phyloP scores from a whole-genome alignment of 2,113 vertebrate genomes.

The Lagopus muta region DNA sequence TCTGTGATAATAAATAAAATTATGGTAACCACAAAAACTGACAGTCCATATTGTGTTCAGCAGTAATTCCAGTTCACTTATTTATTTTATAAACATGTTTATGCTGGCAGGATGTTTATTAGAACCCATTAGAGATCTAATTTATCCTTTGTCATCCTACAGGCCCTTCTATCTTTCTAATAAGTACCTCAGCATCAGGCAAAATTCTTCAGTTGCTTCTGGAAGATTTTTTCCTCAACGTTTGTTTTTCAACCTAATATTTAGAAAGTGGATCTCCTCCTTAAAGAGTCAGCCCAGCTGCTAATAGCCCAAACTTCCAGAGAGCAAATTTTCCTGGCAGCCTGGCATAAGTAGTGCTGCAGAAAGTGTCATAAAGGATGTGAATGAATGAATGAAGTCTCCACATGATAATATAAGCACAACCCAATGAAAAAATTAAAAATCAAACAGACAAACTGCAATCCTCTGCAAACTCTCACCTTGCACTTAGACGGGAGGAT shows the following conservation, averaged over 20 bases:
- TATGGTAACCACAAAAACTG: neutral
- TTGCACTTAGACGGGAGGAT: neutral
- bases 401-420: neutral
- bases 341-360: neutral
- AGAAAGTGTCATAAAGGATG: neutral
- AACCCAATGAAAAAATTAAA: neutral
- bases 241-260: neutral
- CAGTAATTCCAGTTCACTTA: neutral
- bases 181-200: neutral
- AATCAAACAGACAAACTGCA: neutral
- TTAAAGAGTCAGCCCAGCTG: neutral
- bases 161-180: neutral
- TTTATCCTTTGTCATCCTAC: neutral
- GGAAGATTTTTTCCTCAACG: neutral
- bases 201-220: neutral
- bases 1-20: neutral
- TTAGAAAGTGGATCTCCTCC: neutral
- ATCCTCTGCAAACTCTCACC: neutral
- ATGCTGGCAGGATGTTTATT: neutral
- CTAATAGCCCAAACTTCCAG: neutral
- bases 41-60: neutral
- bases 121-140: neutral
- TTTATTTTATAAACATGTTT: neutral
- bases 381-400: neutral
- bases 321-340: neutral